Percentiles rank a stretch among this genome's conserved stretches.
Evolutionary conservation across 2,888 invertebrate species (phyloP).

Genomic region (Zaprionus bogoriensis): DNA sequence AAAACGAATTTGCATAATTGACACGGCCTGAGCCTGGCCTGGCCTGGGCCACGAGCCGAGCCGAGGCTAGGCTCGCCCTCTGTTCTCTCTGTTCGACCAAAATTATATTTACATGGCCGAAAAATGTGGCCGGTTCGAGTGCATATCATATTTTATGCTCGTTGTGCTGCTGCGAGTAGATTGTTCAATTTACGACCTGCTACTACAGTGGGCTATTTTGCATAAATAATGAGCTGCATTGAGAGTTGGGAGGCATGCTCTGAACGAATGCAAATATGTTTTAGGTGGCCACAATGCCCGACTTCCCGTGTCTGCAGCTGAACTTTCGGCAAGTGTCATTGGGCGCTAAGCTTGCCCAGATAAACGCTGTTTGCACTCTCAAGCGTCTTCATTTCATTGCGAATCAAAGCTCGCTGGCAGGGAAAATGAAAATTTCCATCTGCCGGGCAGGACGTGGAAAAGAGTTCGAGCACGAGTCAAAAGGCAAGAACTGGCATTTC

Average conservation of each 20-base stretch:
- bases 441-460: slow-evolving; percentile 1
- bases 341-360: no score
- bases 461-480: slow-evolving; percentile 12
- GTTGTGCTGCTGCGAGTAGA: not conserved
- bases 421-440: slow-evolving; percentile 7
- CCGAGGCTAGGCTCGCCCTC: not conserved
- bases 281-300: not conserved
- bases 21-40: slow-evolving; percentile 49
- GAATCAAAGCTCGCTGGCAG: not conserved
- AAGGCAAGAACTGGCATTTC: slow-evolving; percentile 24
- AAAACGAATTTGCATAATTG: slow-evolving; percentile 73
- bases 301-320: not conserved
- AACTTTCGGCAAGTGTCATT: not conserved
- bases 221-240: slow-evolving; percentile 34
- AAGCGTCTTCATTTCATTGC: not conserved
- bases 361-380: no score
- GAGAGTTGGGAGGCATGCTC: not conserved
- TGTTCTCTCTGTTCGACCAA: slow-evolving; percentile 1
- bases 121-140: not conserved
- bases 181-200: slow-evolving; percentile 40
- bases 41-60: no score
- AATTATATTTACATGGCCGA: slow-evolving; percentile 45
- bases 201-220: slow-evolving; percentile 31
- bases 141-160: slow-evolving; percentile 8
- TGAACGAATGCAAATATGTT: not conserved